These are phyloP conservation scores for Anarhynchus alexandrinus DNA, from an alignment of 2,113 vertebrate genomes.

Conservation along the genomic window DNA sequence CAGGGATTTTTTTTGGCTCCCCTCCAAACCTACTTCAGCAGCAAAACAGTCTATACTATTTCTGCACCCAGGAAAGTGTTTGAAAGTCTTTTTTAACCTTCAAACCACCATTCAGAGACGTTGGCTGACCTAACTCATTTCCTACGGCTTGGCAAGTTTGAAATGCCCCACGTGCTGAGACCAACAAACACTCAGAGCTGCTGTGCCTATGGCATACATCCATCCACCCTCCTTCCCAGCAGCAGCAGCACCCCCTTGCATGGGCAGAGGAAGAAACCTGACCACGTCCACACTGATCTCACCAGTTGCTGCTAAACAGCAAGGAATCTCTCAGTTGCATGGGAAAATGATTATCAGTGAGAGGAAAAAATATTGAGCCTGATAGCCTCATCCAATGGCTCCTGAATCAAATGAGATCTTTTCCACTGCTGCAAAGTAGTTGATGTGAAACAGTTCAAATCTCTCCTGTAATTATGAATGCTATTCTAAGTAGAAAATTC, in stretches of 20 bases:
- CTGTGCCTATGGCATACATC: background rate
- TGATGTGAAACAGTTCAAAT: background rate
- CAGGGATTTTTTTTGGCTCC: constrained; percentile 12
- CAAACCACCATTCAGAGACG: background rate
- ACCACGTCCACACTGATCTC: background rate
- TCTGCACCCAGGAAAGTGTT: constrained; percentile 19
- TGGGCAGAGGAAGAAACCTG: background rate
- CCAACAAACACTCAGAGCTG: background rate
- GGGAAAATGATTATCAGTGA: background rate
- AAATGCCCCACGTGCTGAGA: background rate
- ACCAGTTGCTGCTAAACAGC: background rate
- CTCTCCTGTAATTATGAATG: background rate
- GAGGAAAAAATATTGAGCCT: background rate
- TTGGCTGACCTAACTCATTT: background rate
- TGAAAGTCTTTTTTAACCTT: constrained; percentile 42
- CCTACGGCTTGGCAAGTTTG: background rate
- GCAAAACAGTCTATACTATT: background rate
- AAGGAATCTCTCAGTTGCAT: background rate
- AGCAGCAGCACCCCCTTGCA: background rate
- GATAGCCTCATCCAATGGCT: background rate
- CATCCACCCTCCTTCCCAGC: background rate
- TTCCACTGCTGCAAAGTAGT: background rate
- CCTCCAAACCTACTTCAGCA: constrained; percentile 26
- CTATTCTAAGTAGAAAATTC: background rate
- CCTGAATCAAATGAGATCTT: background rate